phyloP scores from a whole-genome alignment of 2,797 vertebrate genomes.

The Sebastes vulpes region DNA sequence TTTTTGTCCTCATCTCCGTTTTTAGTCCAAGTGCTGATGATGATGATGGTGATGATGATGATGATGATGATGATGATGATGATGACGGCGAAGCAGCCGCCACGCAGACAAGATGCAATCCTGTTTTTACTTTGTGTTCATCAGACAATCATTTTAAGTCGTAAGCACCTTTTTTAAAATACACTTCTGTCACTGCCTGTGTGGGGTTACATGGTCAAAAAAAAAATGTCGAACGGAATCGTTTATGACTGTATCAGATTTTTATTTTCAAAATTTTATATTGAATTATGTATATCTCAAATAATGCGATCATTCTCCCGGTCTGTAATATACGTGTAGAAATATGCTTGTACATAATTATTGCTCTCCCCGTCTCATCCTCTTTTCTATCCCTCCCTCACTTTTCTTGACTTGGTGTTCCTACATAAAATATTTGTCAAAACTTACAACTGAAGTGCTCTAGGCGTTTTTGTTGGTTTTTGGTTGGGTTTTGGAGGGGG shows the following conservation, averaged over 20 bases:
- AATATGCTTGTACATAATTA: conserved; percentile 99
- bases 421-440: conserved; percentile 93
- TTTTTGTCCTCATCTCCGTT: conserved; percentile 74
- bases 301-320: conserved; percentile 98
- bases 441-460: conserved; percentile 86
- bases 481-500: conserved; percentile 7
- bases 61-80: conserved; percentile 57
- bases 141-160: conserved; percentile 99
- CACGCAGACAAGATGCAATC: conserved; percentile 92
- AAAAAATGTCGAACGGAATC: conserved; percentile 93
- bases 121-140: conserved; percentile 93
- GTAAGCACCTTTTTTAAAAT: conserved; percentile 99
- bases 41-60: conserved; percentile 30
- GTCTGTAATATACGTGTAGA: conserved; percentile 99
- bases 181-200: conserved; percentile 99
- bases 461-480: conserved; percentile 84
- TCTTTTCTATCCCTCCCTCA: conserved; percentile 88
- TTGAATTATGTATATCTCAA: conserved; percentile 99
- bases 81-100: conserved; percentile 67
- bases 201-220: conserved; percentile 98
- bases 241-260: conserved; percentile 99
- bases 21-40: conserved; percentile 79
- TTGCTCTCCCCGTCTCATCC: conserved; percentile 87
- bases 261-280: conserved; percentile 99
- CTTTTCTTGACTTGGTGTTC: conserved; percentile 93